Base-by-base conservation (phyloP, 2,888 invertebrate species). In the Xylota sylvarum region DNA sequence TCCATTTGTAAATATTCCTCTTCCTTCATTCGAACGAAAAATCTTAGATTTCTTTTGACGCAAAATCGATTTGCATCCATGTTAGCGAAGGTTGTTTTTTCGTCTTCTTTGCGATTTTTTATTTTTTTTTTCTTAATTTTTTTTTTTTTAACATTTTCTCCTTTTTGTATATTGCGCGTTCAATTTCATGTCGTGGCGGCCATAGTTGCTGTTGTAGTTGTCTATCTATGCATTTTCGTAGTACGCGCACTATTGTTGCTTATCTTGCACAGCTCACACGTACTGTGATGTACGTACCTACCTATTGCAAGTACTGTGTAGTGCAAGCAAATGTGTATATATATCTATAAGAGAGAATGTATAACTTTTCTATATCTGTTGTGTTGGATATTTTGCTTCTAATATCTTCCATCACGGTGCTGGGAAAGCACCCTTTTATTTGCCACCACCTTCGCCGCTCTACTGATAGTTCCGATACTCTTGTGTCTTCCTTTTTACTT, bases 51-150 rank as follows among this genome's bases (percentile, higher is more conserved):
- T 80, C 73, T 64, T 80, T 81, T 77, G 78, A 85, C 81, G 65
- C 32, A 78, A 85, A 86, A 88, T 88, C 88, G 88, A 88, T 88
- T 78, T 88, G 78, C 88, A 82, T 86, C 81, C 73, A 81, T 80
- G 69, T 85, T 72, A 70, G 73, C 67, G 46, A 72, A 76, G 50
- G 46, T 60, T 77, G 46, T 52, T 32, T 77, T 50, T 70, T 52
- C 23, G 9, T 35, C 65, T 65, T 12, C 52, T 23, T 69, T 23
- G 1, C 23, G 23, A 2, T 23, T 32, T 55, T 4, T 30, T 17
- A 27, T 56, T 19, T 43, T 35, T 72, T 64, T 35, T 30, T 5
- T 40, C 3, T 23, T 23, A n/a, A 30, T 82, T 0, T 40, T 56
- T 74, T 55, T 84, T 50, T 70, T 77, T 73, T 60, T 5, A 60